These are phyloP conservation scores for Fregata magnificens DNA, from an alignment of 2,113 vertebrate genomes.

Conservation along the genomic window DNA sequence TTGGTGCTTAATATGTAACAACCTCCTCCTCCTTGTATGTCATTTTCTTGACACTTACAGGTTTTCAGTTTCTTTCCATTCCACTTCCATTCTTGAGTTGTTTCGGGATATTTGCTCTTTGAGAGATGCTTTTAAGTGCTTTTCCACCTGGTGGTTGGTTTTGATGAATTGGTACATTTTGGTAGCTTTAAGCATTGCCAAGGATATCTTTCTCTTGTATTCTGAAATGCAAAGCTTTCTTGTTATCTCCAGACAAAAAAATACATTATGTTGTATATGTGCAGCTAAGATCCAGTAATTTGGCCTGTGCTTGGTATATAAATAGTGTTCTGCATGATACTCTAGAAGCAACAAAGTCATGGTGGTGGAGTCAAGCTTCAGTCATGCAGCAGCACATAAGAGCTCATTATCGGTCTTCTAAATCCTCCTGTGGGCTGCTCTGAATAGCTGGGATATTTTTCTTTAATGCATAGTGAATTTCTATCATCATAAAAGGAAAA, in stretches of 20 bases:
- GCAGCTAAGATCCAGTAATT: neutral
- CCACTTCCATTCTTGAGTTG: neutral
- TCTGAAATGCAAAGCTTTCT: neutral
- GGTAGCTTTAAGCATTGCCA: neutral
- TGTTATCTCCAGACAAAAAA: neutral
- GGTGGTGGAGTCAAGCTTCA: neutral
- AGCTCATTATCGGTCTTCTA: neutral
- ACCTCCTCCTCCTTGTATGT: neutral
- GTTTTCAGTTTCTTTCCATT: neutral
- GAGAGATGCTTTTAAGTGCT: neutral
- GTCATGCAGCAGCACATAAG: neutral
- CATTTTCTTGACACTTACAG: neutral
- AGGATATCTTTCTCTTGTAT: neutral
- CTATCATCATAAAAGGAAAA: neutral
- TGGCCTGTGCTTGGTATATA: neutral
- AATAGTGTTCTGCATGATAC: neutral
- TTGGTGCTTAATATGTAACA: neutral
- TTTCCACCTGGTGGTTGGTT: neutral
- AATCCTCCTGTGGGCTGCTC: neutral
- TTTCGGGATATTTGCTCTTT: neutral
- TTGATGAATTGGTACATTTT: neutral
- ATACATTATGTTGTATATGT: neutral
- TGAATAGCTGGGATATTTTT: neutral
- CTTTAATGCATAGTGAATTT: neutral
- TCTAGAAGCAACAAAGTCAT: neutral